Conservation (phyloP, 2,888 invertebrate genomes). For the Halictus ligatus region DNA sequence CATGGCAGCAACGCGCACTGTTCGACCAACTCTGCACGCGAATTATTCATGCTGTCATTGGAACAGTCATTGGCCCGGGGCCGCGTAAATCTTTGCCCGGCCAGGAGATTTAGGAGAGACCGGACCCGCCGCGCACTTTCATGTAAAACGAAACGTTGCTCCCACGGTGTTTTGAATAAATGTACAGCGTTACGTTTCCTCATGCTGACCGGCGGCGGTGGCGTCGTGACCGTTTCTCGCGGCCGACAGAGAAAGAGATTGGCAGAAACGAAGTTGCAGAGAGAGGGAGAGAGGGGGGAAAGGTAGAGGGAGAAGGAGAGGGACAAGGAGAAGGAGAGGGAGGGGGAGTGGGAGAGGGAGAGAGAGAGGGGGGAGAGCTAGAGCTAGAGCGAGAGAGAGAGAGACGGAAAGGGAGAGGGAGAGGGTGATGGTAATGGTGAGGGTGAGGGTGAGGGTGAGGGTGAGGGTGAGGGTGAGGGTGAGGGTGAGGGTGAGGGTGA, state of each 20-base stretch:
- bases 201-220: slow-evolving; percentile 9
- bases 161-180: slow-evolving; percentile 58
- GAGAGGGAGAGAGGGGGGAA: background rate
- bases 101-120: slow-evolving; percentile 42
- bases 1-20: background rate
- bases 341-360: too few species aligned
- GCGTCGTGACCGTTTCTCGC: slow-evolving; percentile 45
- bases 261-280: background rate
- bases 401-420: slow-evolving; percentile 24
- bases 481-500: slow-evolving; percentile 22
- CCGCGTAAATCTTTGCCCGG: slow-evolving; percentile 43
- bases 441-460: slow-evolving; percentile 18
- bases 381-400: background rate
- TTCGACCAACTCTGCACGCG: background rate
- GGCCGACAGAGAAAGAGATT: background rate
- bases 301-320: too few species aligned
- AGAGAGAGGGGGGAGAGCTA: background rate
- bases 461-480: slow-evolving; percentile 17
- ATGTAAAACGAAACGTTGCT: slow-evolving; percentile 32
- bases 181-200: slow-evolving; percentile 54
- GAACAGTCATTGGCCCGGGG: slow-evolving; percentile 31
- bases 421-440: background rate
- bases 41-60: slow-evolving; percentile 43
- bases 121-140: slow-evolving; percentile 40
- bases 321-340: background rate